phyloP scores from a whole-genome alignment of 2,113 vertebrate genomes.

The Myotis brandtii region DNA sequence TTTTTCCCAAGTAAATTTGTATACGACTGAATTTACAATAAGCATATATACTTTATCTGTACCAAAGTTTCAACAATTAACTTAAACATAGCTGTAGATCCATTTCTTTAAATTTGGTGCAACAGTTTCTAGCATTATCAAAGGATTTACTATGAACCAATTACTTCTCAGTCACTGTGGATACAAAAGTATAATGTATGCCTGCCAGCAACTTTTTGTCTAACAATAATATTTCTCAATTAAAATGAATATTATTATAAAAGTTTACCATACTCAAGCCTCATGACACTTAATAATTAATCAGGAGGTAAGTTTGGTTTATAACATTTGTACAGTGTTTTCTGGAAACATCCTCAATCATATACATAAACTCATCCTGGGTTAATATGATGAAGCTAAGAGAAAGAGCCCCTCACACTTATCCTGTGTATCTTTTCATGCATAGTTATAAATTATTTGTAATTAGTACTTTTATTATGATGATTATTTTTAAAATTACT shows the following conservation, averaged over 20 bases:
- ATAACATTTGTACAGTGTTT: background rate
- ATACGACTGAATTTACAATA: background rate
- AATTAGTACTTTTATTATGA: slow-evolving; percentile 37
- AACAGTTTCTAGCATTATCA: background rate
- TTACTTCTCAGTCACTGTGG: background rate
- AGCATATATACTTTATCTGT: background rate
- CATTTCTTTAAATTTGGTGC: slow-evolving; percentile 14
- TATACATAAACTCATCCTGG: background rate
- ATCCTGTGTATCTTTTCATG: background rate
- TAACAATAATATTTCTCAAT: background rate
- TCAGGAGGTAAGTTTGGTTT: background rate
- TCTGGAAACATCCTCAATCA: background rate
- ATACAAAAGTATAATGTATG: background rate
- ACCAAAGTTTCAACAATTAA: background rate
- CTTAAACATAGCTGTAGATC: background rate
- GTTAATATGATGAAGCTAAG: background rate
- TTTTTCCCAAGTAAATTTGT: slow-evolving; percentile 41
- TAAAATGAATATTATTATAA: slow-evolving; percentile 24
- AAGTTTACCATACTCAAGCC: background rate
- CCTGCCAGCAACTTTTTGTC: background rate
- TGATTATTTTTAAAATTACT: slow-evolving; percentile 20
- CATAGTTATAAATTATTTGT: background rate
- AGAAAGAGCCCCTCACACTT: background rate
- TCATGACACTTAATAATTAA: background rate
- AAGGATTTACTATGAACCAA: background rate